Evolutionary conservation across 2,113 vertebrate genomes (phyloP).

Genomic region (Pogona vitticeps): DNA sequence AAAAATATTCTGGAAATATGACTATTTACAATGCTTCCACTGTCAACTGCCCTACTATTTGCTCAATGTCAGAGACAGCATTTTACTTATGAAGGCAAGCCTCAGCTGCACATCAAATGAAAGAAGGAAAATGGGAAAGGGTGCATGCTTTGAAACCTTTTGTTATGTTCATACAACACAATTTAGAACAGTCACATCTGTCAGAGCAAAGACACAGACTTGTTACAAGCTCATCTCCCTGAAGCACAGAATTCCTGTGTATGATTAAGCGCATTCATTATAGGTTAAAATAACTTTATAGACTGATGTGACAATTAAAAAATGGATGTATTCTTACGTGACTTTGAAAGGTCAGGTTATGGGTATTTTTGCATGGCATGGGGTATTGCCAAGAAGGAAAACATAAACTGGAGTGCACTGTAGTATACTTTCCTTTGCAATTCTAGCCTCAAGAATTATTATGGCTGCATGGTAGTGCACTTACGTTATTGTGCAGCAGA

Average conservation of each 20-base stretch:
- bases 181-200: slow-evolving; percentile 39
- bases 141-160: neutral
- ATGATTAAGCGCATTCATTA: slow-evolving; percentile 39
- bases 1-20: neutral
- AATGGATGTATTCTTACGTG: slow-evolving; percentile 1
- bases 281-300: neutral
- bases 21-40: neutral
- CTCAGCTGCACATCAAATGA: neutral
- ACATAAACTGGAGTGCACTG: neutral
- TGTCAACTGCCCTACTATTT: neutral
- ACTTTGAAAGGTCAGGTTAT: slow-evolving; percentile 19
- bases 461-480: too few species aligned
- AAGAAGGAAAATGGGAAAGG: neutral
- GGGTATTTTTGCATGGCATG: slow-evolving; percentile 16
- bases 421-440: neutral
- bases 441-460: neutral
- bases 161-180: slow-evolving; percentile 4
- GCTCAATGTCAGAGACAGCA: neutral
- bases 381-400: slow-evolving; percentile 12
- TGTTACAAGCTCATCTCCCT: slow-evolving; percentile 12
- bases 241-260: slow-evolving; percentile 22
- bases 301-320: slow-evolving; percentile 36
- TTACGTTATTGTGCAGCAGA: too few species aligned
- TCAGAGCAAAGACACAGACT: slow-evolving; percentile 23
- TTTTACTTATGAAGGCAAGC: neutral